phyloP scores from a whole-genome alignment of 2,797 vertebrate genomes.

The Zalophus californianus region DNA sequence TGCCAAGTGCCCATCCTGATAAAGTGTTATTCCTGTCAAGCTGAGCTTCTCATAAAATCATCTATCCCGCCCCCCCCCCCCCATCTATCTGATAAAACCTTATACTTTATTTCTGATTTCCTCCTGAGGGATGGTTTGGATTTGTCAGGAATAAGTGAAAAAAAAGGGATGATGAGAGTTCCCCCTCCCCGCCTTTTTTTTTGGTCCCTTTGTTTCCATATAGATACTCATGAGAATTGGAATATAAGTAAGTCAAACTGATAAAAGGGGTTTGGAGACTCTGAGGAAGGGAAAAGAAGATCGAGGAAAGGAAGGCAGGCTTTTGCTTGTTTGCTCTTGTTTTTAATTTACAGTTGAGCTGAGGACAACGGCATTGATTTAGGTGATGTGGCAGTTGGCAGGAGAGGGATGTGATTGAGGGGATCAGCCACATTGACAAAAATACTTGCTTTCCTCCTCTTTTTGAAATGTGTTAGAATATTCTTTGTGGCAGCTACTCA shows the following conservation, averaged over 20 bases:
- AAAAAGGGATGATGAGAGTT: neutral
- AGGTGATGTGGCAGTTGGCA: neutral
- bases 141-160: constrained; percentile 11
- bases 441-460: neutral
- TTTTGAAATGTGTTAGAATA: neutral
- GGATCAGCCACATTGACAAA: neutral
- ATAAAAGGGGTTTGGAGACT: constrained; percentile 56
- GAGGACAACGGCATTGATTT: constrained; percentile 49
- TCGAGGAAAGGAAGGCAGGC: neutral
- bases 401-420: neutral
- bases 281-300: constrained; percentile 32
- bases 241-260: constrained; percentile 58
- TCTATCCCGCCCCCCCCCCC: constrained; percentile 68
- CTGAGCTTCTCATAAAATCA: constrained; percentile 84
- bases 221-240: neutral
- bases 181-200: neutral
- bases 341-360: constrained; percentile 73
- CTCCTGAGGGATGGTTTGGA: constrained; percentile 53
- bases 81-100: constrained; percentile 79
- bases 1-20: constrained; percentile 84
- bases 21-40: constrained; percentile 81
- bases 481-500: neutral
- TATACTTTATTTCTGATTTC: constrained; percentile 78
- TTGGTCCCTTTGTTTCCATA: neutral
- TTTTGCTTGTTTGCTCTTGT: constrained; percentile 52